phyloP scores from a whole-genome alignment of 1,140 invertebrate species.

The Dendroctonus ponderosae region DNA sequence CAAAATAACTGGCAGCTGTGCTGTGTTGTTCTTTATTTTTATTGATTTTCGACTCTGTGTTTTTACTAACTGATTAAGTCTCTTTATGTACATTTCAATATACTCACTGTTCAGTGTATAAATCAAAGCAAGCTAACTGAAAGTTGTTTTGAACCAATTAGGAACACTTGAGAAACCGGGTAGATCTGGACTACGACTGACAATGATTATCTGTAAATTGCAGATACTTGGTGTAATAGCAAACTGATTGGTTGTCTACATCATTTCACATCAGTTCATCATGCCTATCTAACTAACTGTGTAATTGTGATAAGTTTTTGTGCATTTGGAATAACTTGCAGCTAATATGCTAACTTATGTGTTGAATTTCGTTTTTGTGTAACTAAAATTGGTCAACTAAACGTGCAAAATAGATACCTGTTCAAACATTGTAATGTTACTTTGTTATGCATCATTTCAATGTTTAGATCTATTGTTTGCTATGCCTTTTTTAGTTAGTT shows the following conservation, averaged over 20 bases:
- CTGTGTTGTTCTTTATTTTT: neutral
- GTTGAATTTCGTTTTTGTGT: too few species aligned
- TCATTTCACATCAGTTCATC: slow-evolving; percentile 11
- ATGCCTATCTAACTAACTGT: neutral
- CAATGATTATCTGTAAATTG: slow-evolving; percentile 19
- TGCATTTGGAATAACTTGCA: neutral
- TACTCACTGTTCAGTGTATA: slow-evolving; percentile 41
- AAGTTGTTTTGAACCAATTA: slow-evolving; percentile 41
- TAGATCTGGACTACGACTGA: slow-evolving; percentile 49
- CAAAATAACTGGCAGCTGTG: neutral
- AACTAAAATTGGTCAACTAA: too few species aligned
- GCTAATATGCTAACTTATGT: neutral
- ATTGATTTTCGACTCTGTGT: neutral
- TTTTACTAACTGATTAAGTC: neutral
- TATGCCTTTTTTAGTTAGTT: slow-evolving; percentile 2
- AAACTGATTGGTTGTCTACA: slow-evolving; percentile 38
- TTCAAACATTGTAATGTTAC: neutral
- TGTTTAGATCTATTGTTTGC: neutral
- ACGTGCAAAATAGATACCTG: neutral
- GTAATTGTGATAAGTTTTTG: neutral
- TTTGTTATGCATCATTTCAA: neutral
- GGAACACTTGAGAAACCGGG: slow-evolving; percentile 50
- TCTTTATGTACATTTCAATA: neutral
- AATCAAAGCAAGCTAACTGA: slow-evolving; percentile 14
- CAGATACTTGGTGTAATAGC: slow-evolving; percentile 43